Evolutionary conservation across 2,888 invertebrate species (phyloP), one percentile per base, ranked within the genome.

Genomic region (Ichneumon xanthorius): DNA sequence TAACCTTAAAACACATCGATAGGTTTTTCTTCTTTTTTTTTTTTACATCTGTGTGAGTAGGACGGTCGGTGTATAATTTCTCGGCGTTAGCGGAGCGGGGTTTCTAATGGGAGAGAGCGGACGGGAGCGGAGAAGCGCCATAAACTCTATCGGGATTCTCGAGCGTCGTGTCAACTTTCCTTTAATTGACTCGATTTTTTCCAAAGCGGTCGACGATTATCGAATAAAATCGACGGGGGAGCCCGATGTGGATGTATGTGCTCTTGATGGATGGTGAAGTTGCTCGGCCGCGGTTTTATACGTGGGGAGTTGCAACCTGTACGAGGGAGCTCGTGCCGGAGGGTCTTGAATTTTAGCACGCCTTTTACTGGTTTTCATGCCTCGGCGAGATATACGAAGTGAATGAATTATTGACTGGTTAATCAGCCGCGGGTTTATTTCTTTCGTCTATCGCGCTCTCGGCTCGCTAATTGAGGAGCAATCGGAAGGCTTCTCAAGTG

Each of bases 381-480:
- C 33, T 33, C 53, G 61, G 73, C 40, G 73, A 67, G 40, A n/a
- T n/a, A 79, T 79, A 70, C 63, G 75, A 72, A 75, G 77, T 11
- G 80, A 80, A 77, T 80, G 72, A 72, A 77, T 80, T 77, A 80
- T 77, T 77, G 37, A 50, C 61, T 40, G 70, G 80, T 80, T 68
- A 77, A 80, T 80, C 77, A 80, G 75, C 40, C 30, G 50, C 19
- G 22, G 58, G 22, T 58, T 63, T 84, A 68, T 80, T 70, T 72
- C 45, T 45, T 72, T 40, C 80, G 76, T 67, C 50, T 72, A 80
- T 33, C 50, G 26, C 33, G 40, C 61, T 71, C 61, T 73, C 58
- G 58, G 22, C 58, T 67, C 76, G 84, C 76, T 84, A 80, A 84
- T 80, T 80, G 76, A 72, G 76, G 72, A 80, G 80, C 80, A 84